Evolutionary conservation across 2,888 invertebrate genomes (phyloP).

Genomic region (Drosophila parthenogenetica): DNA sequence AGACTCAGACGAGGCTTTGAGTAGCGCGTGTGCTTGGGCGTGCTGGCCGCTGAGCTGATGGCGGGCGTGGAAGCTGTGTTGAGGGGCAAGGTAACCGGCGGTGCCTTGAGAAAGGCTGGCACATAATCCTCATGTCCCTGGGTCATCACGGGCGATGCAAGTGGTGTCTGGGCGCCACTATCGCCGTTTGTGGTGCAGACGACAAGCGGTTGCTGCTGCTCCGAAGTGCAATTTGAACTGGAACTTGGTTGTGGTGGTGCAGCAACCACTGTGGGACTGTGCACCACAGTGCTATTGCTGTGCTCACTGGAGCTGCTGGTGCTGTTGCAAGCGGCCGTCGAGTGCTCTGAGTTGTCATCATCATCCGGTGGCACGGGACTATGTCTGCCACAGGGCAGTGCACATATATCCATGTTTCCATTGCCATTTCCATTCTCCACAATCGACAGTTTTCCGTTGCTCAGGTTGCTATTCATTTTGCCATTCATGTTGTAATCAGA

Average conservation of each 20-base stretch:
- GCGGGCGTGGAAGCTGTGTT: conserved; percentile 51
- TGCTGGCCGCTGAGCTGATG: conserved; percentile 82
- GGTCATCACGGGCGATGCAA: conserved; percentile 54
- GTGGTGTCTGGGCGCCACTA: conserved; percentile 39
- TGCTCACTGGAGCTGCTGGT: conserved; percentile 83
- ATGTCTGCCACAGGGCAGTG: conserved; percentile 26
- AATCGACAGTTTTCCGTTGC: conserved; percentile 5
- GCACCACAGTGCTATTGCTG: conserved; percentile 83
- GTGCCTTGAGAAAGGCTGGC: conserved; percentile 75
- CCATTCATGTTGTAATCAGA: conserved; percentile 83
- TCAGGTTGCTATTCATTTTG: conserved; percentile 26
- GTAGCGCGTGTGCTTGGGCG: conserved; percentile 84
- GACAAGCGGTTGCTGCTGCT: conserved; percentile 15
- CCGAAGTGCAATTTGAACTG: conserved; percentile 28
- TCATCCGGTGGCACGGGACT: conserved; percentile 57
- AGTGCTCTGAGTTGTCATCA: conserved; percentile 83
- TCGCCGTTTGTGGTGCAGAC: conserved; percentile 33
- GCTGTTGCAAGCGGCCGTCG: conserved; percentile 80
- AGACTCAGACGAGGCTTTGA: conserved; percentile 84
- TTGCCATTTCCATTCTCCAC: conserved; percentile 66
- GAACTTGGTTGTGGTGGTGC: conserved; percentile 50
- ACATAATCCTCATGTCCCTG: conserved; percentile 65
- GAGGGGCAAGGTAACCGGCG: conserved; percentile 82
- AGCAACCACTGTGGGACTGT: conserved; percentile 72
- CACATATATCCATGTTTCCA: conserved; percentile 53